Evolutionary conservation across 2,888 invertebrate genomes (phyloP), one percentile per base, ranked within the genome.

Genomic region (Uropetala carovei): DNA sequence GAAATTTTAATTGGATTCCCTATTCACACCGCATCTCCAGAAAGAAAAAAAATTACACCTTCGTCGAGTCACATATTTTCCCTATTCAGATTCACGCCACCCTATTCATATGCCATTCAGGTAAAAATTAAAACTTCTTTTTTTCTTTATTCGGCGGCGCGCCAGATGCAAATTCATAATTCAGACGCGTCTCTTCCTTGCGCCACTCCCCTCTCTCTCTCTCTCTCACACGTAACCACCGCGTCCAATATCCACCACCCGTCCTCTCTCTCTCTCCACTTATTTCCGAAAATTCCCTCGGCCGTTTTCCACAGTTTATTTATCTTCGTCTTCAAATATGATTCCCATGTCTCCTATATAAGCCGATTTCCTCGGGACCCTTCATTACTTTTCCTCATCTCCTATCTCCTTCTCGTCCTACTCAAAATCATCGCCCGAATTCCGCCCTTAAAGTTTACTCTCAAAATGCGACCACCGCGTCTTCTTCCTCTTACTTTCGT

Each of bases 321-420:
- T 75, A 75, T 75, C 75, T 75, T 75, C 75, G 75, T 75, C 75
- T 75, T 75, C 75, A 75, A 75, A 75, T 75, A 27, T 75, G 75
- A 75, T 75, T 75, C 75, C 75, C 75, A 27, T 75, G 75, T 75
- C 75, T 75, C 75, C 75, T 75, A 75, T 75, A 75, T 75, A 75
- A 75, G 75, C 75, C 75, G 75, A 75, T 75, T 75, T 75, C 27
- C 75, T 27, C 75, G 75, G 75, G 75, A 75, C 75, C 75, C 75
- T 75, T 75, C 75, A 75, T 75, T 75, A 75, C 75, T 75, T 75
- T 75, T 75, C 43, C 68, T 68, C 68, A 68, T 68, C 68, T n/a
- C n/a, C 68, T 9, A 22, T 18, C 75, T 16, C 22, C 27, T 27
- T 22, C 75, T 75, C 27, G 75, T 43, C 43, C 43, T n/a, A n/a